Evolutionary conservation across 2,888 invertebrate species (phyloP), one percentile per base, ranked within the genome.

Genomic region (Cantharis nigra): DNA sequence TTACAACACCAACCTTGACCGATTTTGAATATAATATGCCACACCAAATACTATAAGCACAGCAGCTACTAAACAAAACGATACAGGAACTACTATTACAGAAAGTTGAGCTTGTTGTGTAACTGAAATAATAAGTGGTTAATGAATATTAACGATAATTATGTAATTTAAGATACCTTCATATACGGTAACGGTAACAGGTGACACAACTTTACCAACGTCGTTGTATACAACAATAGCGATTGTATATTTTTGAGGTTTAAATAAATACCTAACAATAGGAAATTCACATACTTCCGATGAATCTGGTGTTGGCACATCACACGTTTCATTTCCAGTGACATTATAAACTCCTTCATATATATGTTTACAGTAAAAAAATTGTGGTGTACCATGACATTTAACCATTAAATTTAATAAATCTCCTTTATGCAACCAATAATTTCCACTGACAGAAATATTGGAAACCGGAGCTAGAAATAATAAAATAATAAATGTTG

Each of bases 31-130:
- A 85, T 96, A 96, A 87, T 96, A 97, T 0, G 97, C 95, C 11
- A 97, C 93, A 11, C 97, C 97, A 87, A 97, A 96, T 63, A 97
- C 93, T 64, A 97, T 93, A 72, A 96, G 88, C 63, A 96, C 95
- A 13, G 96, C 93, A 3, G 97, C 97, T 14, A 94, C 91, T 72
- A 96, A 90, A 78, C 94, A 94, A 87, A 95, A 97, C 30, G 93
- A 91, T 18, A 97, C 94, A 3, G 97, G 97, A 63, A 97, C 95
- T 73, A 97, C 94, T 49, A 97, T 96, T 3, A 97, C 96, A 0
- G 97, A 97, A 72, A 97, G 89, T 87, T 96, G 97, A 0, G 96
- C 93, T 85, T 95, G 94, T 78, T 92, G 92, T 62, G 92, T 92
- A 28, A 92, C 96, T 96, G 89, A 65, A 91, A 63, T 76, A 79